Evolutionary conservation across 2,797 vertebrate species (phyloP), one percentile per base, ranked within the genome.

Genomic region (Parauchenoglanis punctatus): DNA sequence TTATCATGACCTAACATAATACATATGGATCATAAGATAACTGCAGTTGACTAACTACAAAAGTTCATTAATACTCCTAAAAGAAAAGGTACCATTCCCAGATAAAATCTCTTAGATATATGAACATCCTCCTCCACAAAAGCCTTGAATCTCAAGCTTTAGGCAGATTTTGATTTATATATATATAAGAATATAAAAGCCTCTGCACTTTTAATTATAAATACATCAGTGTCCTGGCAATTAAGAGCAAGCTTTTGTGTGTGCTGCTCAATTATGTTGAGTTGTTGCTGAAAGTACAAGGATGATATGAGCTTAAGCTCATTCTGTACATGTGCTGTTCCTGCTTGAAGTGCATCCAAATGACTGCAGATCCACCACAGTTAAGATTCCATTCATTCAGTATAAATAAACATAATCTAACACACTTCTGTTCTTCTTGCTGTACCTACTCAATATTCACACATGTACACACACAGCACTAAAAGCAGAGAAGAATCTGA

Each of bases 391-490:
- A 63, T 52, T 80, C 49, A n/a, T 80, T 54, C 58, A 67, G 20
- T 13, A 75, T 75, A 17, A 81, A 44, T 35, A 40, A 84, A 68
- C 52, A 85, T 56, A 82, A 82, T 28, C 25, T 77, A 49, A 35
- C 44, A 49, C n/a, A 88, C 44, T 82, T 76, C 78, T 86, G 44
- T 31, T 88, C 31, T 25, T 86, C 81, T 46, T 77, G 61, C 54
- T 61, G 72, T 78, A 78, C 84, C 83, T 49, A 77, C 52, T 82
- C 49, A 56, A 67, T 82, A 25, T 49, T 76, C 31, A 82, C 87
- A 84, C 25, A 75, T 6, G 6, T 25, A 68, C 80, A 65, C 63
- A 72, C 52, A 81, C 3, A 54, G 59, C 40, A 77, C 73, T 87
- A 68, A 28, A 87, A 35, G 61, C 52, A 49, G 20, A 83, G 86